Evolutionary conservation across 2,797 vertebrate genomes (phyloP), one percentile per base, ranked within the genome.

Genomic region (Cynopterus sphinx): DNA sequence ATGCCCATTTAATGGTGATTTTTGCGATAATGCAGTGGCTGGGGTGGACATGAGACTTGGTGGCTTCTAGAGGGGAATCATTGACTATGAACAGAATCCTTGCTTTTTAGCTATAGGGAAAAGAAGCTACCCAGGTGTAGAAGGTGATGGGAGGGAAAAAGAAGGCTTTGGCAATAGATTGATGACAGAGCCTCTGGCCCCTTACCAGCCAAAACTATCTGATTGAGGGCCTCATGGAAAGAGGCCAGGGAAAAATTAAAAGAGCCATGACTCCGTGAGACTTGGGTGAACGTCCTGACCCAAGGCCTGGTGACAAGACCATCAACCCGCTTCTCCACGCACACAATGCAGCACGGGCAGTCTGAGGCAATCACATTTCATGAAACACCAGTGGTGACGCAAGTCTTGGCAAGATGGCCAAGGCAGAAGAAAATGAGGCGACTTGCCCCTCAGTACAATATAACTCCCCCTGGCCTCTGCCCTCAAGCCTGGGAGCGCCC

Each of bases 161-260:
- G 49, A 55, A 68, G 26, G 21, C 43, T 24, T 90, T 33, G 46
- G 3, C 2, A 31, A 13, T 0, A 1, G 41, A 49, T 16, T 36
- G 22, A 63, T 6, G 9, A 12, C 46, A 61, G 36, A 22, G 2
- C 12, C 21, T 61, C 39, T 53, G 63, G 28, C 5, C 36, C 12
- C 10, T 77, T 21, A 9, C 63, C 55, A 68, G 68, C 17, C 8
- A 21, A 78, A 93, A 51, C 2, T 12, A 49, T 36, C 43, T 46
- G 8, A 43, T 5, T 11, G 33, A 83, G n/a, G 0, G 12, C 16
- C 17, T 22, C 15, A 0, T 0, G 2, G 51, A 61, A 81, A 53
- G 31, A 86, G 5, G 5, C 57, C 3, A 2, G 22, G 9, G 31
- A 89, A 21, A 77, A 82, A 77, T 41, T n/a, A 39, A 33, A 39